Evolutionary conservation across 2,113 vertebrate genomes (phyloP), one percentile per base, ranked within the genome.

Genomic region (Anser brachyrhynchus): DNA sequence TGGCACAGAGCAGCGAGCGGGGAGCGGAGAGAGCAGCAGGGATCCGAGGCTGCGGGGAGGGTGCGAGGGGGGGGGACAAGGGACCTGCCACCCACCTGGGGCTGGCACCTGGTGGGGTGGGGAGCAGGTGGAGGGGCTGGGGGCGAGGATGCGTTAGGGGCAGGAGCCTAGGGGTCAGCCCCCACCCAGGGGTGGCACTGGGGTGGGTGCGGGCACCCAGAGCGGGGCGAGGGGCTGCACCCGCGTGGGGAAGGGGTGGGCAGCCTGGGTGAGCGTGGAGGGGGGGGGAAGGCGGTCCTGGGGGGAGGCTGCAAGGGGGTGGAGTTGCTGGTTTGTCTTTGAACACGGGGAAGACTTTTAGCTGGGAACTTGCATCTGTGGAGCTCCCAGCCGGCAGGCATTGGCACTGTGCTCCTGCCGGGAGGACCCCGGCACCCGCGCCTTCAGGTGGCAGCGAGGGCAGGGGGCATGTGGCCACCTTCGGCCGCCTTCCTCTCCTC

Each of bases 311-410:
- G 93, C 52, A 81, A 94, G 90, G 93, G 93, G 96, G 95, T 93
- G 96, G 95, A 96, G 95, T 96, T 95, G 93, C 90, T 87, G 85
- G 10, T 43, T 57, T 92, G 89, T 86, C 89, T 92, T 96, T 90
- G 90, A 96, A 85, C 87, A 92, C 96, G 8, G 73, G 57, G 75
- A 90, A 96, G 96, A 96, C 93, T 97, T 97, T 93, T 19, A 77
- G 89, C 94, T 91, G 69, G 93, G 83, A 96, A 93, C 90, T 91
- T 93, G 94, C 96, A 59, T 96, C 87, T 64, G 93, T 82, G 58
- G 78, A 97, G 95, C 95, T 97, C 44, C 85, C 86, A 91, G 95
- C 51, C 5, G 20, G 75, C 89, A 93, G 79, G 77, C 62, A 55
- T 26, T 77, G 52, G 81, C 80, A 73, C 54, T 52, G 4, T 28